phyloP scores from a whole-genome alignment of 2,113 vertebrate species.

The Zootoca vivipara region DNA sequence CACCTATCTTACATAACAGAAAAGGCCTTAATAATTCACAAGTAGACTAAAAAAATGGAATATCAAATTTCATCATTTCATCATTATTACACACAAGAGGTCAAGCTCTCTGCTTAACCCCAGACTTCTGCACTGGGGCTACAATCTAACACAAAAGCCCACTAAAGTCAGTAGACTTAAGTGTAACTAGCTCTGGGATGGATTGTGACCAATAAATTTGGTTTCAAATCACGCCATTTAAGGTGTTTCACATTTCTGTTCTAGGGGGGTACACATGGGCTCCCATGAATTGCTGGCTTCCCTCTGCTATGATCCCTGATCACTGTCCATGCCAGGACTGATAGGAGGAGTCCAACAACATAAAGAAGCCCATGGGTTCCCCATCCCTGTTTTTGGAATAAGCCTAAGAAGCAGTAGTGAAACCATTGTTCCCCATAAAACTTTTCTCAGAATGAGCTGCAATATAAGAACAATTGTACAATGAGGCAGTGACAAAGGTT shows the following conservation, averaged over 20 bases:
- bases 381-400: background rate
- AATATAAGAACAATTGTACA: too few species aligned
- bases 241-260: background rate
- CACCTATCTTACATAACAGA: background rate
- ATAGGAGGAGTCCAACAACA: background rate
- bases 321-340: background rate
- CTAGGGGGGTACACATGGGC: background rate
- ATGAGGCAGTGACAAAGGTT: too few species aligned
- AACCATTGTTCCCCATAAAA: background rate
- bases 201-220: background rate
- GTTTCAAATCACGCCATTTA: background rate
- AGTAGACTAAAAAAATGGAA: background rate
- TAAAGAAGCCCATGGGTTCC: background rate
- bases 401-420: background rate
- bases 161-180: background rate
- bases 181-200: background rate
- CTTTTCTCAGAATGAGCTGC: background rate
- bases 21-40: background rate
- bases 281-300: background rate
- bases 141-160: background rate
- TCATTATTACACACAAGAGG: background rate
- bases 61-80: background rate
- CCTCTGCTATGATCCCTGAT: background rate
- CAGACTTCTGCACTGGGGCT: background rate
- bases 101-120: background rate